Percentiles rank a stretch among this genome's conserved stretches.
Conservation (phyloP, 2,888 invertebrate genomes). For the Psylliodes chrysocephalus region DNA sequence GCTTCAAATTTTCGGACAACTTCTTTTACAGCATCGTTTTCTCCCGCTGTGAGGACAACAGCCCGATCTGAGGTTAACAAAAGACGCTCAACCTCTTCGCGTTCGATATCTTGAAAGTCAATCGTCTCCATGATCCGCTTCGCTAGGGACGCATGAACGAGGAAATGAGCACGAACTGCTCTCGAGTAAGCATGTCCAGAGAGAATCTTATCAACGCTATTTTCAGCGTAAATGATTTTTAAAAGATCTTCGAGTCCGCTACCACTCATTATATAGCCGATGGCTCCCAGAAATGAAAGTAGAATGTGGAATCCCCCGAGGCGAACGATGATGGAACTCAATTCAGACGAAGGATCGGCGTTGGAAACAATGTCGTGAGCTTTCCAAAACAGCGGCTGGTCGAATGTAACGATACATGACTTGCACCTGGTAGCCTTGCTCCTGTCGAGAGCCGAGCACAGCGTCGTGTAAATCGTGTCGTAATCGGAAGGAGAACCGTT, state of each 20-base stretch:
- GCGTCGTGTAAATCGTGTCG: conserved; percentile 6
- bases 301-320: conserved; percentile 27
- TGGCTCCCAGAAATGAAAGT: conserved; percentile 17
- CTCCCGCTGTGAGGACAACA: too few relatives aligned
- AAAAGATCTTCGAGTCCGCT: conserved; percentile 25
- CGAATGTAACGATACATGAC: conserved; percentile 18
- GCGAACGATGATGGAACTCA: not conserved
- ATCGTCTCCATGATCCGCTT: too few relatives aligned
- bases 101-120: too few relatives aligned
- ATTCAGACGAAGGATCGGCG: not conserved
- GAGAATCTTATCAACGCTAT: too few relatives aligned
- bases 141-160: too few relatives aligned
- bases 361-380: not conserved
- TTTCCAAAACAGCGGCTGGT: conserved; percentile 17
- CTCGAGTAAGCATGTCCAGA: too few relatives aligned
- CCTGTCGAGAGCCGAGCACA: not conserved
- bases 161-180: too few relatives aligned
- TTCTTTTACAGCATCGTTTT: too few relatives aligned
- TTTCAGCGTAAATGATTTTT: not conserved
- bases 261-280: conserved; percentile 19
- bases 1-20: too few relatives aligned
- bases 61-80: too few relatives aligned
- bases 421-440: not conserved
- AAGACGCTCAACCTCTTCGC: too few relatives aligned
- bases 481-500: conserved; percentile 10